phyloP scores from a whole-genome alignment of 2,113 vertebrate species.

The Blennius ocellaris region DNA sequence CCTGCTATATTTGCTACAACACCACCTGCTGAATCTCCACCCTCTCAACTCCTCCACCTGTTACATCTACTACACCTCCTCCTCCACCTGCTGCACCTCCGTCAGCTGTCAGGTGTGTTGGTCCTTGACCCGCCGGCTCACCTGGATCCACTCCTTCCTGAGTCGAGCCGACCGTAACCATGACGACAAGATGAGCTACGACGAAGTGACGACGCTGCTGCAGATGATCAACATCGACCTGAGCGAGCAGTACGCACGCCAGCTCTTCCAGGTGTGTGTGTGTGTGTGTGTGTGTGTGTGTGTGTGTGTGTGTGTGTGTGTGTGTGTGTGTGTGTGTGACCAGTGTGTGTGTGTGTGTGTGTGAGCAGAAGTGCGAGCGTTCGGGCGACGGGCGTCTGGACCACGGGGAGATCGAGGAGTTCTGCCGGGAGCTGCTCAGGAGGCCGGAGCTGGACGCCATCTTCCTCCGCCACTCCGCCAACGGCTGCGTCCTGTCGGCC shows the following conservation, averaged over 20 bases:
- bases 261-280: slow-evolving; percentile 90
- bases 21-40: too few species aligned
- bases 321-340: too few species aligned
- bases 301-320: too few species aligned
- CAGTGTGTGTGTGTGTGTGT: too few species aligned
- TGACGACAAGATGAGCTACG: slow-evolving; percentile 95
- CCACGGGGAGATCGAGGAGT: slow-evolving; percentile 90
- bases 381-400: slow-evolving; percentile 89
- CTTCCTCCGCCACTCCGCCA: slow-evolving; percentile 87
- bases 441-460: slow-evolving; percentile 91
- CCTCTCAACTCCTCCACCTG: too few species aligned
- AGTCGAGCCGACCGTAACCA: slow-evolving; percentile 90
- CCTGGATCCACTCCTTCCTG: slow-evolving; percentile 93
- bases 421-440: slow-evolving; percentile 89
- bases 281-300: too few species aligned
- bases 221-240: slow-evolving; percentile 95
- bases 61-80: not conserved
- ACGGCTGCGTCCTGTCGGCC: slow-evolving; percentile 87
- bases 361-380: slow-evolving; percentile 89
- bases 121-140: slow-evolving; percentile 72
- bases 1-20: too few species aligned
- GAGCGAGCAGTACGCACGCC: slow-evolving; percentile 89
- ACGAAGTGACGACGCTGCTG: slow-evolving; percentile 92
- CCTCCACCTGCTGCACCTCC: slow-evolving; percentile 12
- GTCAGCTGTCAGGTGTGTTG: too few species aligned